Evolutionary conservation across 1,140 invertebrate species (phyloP), one percentile per base, ranked within the genome.

Genomic region (Lucilia sericata): DNA sequence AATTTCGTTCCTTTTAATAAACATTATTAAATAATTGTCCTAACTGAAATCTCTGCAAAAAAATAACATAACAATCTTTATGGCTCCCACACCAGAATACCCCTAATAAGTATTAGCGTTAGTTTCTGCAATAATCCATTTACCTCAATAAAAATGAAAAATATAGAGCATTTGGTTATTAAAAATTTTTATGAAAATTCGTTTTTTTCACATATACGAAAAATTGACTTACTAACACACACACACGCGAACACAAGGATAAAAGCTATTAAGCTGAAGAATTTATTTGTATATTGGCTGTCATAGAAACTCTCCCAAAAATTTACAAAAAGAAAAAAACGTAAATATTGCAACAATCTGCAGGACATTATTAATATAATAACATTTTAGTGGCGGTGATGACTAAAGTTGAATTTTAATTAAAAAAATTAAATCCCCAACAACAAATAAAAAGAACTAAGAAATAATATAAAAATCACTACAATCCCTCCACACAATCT

Each of bases 381-480:
- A 42, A 42, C 25, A 30, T 49, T 55, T 55, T 10, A 55, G 25
- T 30, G 25, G 25, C 5, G 5, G 13, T 8, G 51, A 12, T n/a
- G 51, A 55, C 51, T 7, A 21, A 19, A 70, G 65, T 70, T 70
- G 21, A 25, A n/a, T 70, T 70, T 70, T 70, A 70, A 70, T 70
- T 70, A 70, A 70, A 70, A 70, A 70, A 10, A 70, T 70, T 70
- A 70, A 70, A 60, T n/a, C 14, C 55, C 55, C 55, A 2, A 12
- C 14, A 17, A 70, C 19, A 70, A 12, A 70, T 19, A 70, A 70
- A 10, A 55, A 55, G 14, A 55, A 55, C 7, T 55, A 55, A 55
- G 25, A 55, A 55, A 55, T 55, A 14, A 55, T 12, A 55, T 14
- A 55, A 55, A 55, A 55, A 55, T 55, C 5, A 8, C 42, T 42